These are phyloP conservation scores for Anhinga anhinga DNA, from an alignment of 2,113 vertebrate genomes.

Conservation along the genomic window DNA sequence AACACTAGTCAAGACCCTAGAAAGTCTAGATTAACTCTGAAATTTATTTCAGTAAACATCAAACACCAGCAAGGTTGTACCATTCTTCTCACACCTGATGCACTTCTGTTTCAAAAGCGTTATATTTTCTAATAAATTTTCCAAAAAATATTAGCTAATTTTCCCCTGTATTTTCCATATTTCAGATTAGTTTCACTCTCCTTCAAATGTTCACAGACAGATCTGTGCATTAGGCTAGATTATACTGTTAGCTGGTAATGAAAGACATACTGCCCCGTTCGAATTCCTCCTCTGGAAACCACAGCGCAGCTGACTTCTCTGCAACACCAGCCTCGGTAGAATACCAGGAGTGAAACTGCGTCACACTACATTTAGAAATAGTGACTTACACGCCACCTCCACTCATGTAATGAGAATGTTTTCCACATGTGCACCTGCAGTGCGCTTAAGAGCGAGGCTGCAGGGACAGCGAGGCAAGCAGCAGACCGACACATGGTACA, in stretches of 20 bases:
- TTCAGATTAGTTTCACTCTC: not conserved
- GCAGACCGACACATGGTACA: not conserved
- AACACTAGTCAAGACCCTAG: not conserved
- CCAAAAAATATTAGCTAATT: not conserved
- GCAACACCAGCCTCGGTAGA: accelerated
- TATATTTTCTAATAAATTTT: not conserved
- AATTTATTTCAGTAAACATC: not conserved
- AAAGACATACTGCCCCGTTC: not conserved
- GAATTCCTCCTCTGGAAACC: not conserved
- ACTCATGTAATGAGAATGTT: accelerated
- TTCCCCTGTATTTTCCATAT: not conserved
- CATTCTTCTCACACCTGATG: not conserved
- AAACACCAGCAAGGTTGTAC: not conserved
- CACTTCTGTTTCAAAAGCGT: not conserved
- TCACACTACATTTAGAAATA: not conserved
- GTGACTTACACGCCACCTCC: not conserved
- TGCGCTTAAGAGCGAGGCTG: not conserved
- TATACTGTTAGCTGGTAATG: not conserved
- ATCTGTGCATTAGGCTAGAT: not conserved
- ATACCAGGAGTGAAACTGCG: not conserved
- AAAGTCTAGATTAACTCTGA: not conserved
- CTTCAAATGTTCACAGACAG: not conserved
- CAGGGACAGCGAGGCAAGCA: accelerated
- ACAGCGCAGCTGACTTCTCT: not conserved
- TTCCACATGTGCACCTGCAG: not conserved